Base-by-base conservation (phyloP, 1,140 invertebrate genomes). In the Druon quercuslanigerum region DNA sequence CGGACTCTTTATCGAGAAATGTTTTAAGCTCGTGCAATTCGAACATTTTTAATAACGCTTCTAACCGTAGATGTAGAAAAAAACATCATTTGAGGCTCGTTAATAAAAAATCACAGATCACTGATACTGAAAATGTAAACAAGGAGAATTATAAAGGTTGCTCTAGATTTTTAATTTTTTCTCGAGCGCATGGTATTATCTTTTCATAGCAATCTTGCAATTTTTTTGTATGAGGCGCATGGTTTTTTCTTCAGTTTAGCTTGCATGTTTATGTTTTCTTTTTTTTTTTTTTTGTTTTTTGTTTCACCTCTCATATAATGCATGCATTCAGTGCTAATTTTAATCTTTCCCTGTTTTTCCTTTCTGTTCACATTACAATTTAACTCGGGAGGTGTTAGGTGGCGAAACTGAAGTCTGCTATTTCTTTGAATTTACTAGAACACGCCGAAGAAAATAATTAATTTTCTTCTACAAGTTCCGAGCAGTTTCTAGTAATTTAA, bases 51-150 rank as follows among this genome's bases (percentile, higher is more conserved):
- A 19, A 56, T 56, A 17, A 6, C 20, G 5, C 11, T 60, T 12
- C 13, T 20, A 60, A 12, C 13, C 14, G 20, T 20, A 25, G 13
- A 60, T 11, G 11, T 25, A 20, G 25, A 13, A 25, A 60, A 60
- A 60, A 25, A 16, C 0, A 33, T 6, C 25, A 66, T 66, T 25
- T 33, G 14, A 40, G 60, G 25, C 14, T 66, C 60, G 20, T 66
- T 57, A 33, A 33, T 14, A 13, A 76, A 75, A 20, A 78, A 57
- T 57, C 75, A 66, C 40, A 14, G 76, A 78, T 71, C 78, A 78
- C 87, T 88, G 87, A 88, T 89, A 89, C 87, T 89, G 88, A 87
- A 89, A 89, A 89, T 88, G 85, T 86, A 66, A 57, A 60, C 33
- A 66, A 46, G 73, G 73, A 12, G 54, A 50, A 51, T 74, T 33